These are phyloP conservation scores for Dryocosmus kuriphilus DNA, from an alignment of 2,888 invertebrate genomes.

Conservation along the genomic window DNA sequence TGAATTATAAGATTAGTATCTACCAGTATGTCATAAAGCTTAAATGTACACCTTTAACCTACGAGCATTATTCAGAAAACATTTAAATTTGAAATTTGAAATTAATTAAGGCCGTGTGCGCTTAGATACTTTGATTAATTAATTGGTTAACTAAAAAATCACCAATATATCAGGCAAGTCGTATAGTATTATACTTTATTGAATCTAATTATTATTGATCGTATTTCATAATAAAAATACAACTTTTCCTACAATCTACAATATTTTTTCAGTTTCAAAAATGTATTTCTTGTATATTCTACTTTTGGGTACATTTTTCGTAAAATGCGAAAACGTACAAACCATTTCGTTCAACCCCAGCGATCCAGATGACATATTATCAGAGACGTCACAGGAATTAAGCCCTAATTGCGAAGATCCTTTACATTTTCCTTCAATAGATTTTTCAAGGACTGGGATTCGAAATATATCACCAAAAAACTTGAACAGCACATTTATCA, in stretches of 20 bases:
- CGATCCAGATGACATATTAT: not conserved
- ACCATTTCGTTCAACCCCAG: not conserved
- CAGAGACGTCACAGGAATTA: not conserved
- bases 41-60: not conserved
- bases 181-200: not conserved
- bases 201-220: not conserved
- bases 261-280: conserved; percentile 7
- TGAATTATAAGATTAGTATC: not conserved
- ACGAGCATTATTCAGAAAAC: not conserved
- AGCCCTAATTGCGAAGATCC: not conserved
- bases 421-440: conserved; percentile 2
- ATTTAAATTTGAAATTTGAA: not conserved
- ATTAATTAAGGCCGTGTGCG: too few species aligned
- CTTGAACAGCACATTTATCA: conserved; percentile 7
- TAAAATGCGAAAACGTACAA: conserved; percentile 1
- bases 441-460: not conserved
- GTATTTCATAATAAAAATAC: not conserved
- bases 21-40: not conserved
- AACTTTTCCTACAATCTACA: not conserved
- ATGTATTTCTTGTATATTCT: conserved; percentile 7
- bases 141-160: not conserved
- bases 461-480: not conserved
- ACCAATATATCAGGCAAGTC: not conserved
- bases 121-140: not conserved
- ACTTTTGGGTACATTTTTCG: conserved; percentile 1